A percentile compares a stretch with the other conserved stretches of the same genome.
Evolutionary conservation across 2,113 vertebrate genomes (phyloP).

Genomic region (Fulmarus glacialis): DNA sequence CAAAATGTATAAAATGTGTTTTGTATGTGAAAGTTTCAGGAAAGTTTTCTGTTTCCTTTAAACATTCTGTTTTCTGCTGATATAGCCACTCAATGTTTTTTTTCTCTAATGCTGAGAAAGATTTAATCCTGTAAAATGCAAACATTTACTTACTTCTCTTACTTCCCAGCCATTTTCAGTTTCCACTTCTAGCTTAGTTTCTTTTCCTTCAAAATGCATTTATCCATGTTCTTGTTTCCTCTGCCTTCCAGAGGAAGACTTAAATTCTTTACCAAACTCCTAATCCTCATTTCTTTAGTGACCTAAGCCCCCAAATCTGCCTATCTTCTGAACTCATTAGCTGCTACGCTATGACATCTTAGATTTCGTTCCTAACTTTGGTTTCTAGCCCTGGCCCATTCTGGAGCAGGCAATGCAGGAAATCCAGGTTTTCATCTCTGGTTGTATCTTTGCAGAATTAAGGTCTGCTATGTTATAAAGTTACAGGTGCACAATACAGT

Average conservation of each 20-base stretch:
- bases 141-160: neutral
- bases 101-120: neutral
- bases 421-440: neutral
- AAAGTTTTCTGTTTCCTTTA: neutral
- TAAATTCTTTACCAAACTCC: neutral
- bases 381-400: neutral
- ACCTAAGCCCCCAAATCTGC: neutral
- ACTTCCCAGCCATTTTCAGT: neutral
- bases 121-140: neutral
- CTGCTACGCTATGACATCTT: neutral
- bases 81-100: fast-evolving
- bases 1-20: neutral
- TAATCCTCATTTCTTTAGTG: neutral
- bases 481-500: neutral
- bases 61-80: neutral
- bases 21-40: neutral
- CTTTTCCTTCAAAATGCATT: neutral
- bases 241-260: neutral
- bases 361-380: neutral
- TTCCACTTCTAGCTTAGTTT: neutral
- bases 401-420: neutral
- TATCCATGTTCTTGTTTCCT: neutral
- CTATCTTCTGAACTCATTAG: neutral
- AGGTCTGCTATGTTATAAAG: neutral
- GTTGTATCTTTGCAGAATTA: neutral